Evolutionary conservation across 2,113 vertebrate genomes (phyloP), one percentile per base, ranked within the genome.

Genomic region (Arothron firmamentum): DNA sequence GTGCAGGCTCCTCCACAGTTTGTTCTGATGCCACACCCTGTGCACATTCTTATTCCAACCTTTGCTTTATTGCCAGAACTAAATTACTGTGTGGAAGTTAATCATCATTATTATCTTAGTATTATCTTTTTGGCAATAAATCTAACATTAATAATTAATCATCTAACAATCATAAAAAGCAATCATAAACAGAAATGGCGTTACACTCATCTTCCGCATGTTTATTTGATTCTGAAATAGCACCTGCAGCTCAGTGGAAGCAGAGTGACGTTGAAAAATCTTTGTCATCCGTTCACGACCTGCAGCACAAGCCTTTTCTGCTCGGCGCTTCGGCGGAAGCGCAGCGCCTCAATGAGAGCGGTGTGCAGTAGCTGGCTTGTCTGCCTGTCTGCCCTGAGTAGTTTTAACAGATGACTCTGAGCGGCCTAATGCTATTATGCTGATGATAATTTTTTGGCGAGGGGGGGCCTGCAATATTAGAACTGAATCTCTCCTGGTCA

Each of bases 361-460:
- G 54, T 31, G 18, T 71, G n/a, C 47, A 18, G 47, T 61, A 34
- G 61, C 72, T 11, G 16, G 20, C 47, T 38, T 34, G 52, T 57
- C 76, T 62, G 65, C 75, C 73, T 81, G 73, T 79, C 76, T 68
- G 42, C 59, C 38, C 65, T 71, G 65, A 76, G 69, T 70, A 70
- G 38, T 62, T 74, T 70, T 78, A 80, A 86, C 78, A 67, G 69
- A 79, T 71, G 83, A 70, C 67, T 77, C 25, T 51, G 63, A 67
- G 58, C 48, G 28, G 59, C 28, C 28, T 86, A 83, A 86, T 77
- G 59, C 31, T 53, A 28, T 86, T 83, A 79, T 78, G 65, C 64
- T 77, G 65, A 78, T 76, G 79, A 51, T 80, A 65, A 83, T 85
- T 80, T 74, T 79, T 72, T 77, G 74, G 74, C 28, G 19, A 74